Percentiles rank a stretch among this genome's conserved stretches.
Evolutionary conservation across 2,113 vertebrate species (phyloP).

Genomic region (Cavia aperea): DNA sequence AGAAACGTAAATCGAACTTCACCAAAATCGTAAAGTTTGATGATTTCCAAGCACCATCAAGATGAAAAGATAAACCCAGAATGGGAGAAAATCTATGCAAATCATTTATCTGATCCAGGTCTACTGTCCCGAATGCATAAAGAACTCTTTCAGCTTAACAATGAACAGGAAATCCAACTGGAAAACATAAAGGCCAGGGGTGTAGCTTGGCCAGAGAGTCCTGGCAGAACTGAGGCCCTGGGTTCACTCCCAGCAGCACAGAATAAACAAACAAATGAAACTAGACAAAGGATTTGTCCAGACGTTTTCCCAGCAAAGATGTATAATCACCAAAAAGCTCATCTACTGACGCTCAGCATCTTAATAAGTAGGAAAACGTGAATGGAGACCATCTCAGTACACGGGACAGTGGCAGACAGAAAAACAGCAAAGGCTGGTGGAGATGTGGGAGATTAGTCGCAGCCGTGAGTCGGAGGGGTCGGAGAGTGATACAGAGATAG

Average conservation of each 20-base stretch:
- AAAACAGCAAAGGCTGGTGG: background rate
- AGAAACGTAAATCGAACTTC: background rate
- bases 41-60: background rate
- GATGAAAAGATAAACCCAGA: background rate
- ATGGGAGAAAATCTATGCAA: background rate
- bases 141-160: background rate
- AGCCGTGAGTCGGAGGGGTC: no score
- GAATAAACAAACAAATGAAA: background rate
- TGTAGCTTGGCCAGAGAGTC: background rate
- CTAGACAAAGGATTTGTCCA: background rate
- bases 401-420: no score
- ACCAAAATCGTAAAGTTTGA: background rate
- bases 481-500: fast-evolving
- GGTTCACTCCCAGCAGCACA: background rate
- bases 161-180: background rate
- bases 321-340: background rate
- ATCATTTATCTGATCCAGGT: background rate
- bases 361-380: background rate
- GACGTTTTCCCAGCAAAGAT: slow-evolving; percentile 1
- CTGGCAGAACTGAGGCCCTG: background rate
- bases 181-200: background rate
- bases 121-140: background rate
- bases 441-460: background rate
- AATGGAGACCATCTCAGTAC: background rate
- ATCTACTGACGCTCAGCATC: background rate